Percentiles rank a stretch among this genome's conserved stretches.
Conservation (phyloP, 2,797 vertebrate genomes). For the Cercopithecus hamlyni region DNA sequence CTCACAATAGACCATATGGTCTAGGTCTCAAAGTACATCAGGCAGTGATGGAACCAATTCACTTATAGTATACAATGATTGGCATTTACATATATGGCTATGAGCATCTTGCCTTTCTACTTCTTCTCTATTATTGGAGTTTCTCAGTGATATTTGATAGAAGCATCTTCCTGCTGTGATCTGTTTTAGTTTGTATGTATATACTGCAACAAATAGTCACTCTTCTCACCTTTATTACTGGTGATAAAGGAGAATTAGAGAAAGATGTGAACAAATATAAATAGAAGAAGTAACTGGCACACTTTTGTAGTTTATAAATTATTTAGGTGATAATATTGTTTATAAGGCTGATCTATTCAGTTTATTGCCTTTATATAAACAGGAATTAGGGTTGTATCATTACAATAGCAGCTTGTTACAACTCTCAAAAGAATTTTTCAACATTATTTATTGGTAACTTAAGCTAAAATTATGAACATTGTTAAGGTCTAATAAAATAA, state of each 20-base stretch:
- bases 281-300: not conserved
- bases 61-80: not conserved
- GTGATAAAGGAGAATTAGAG: not conserved
- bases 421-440: not conserved
- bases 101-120: not conserved
- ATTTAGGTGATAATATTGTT: not conserved
- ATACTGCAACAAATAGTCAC: not conserved
- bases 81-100: rapidly evolving
- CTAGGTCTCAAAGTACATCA: not conserved
- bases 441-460: not conserved
- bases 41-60: not conserved
- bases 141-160: not conserved
- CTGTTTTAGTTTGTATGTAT: not conserved
- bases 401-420: not conserved
- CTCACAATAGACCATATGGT: not conserved
- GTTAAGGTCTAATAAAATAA: not conserved
- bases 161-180: not conserved
- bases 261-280: not conserved
- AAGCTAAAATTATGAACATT: not conserved
- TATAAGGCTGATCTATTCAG: not conserved
- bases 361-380: not conserved
- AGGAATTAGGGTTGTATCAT: not conserved
- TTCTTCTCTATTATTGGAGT: not conserved
- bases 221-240: not conserved
- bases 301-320: not conserved